These are phyloP conservation scores for Heliconius sara DNA, from an alignment of 2,888 invertebrate genomes.

Conservation along the genomic window DNA sequence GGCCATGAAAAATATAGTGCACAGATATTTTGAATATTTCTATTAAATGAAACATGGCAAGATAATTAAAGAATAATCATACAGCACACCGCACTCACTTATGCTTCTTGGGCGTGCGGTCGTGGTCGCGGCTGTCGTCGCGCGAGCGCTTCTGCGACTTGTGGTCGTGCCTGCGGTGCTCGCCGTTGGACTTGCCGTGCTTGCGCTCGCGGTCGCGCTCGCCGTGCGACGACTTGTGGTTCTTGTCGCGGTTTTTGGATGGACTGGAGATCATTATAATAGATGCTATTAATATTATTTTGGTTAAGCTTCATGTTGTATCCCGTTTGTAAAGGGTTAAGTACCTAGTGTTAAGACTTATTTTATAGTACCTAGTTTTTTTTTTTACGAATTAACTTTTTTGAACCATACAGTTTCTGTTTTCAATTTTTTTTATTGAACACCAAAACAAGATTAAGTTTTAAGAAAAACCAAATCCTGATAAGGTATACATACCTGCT, in stretches of 20 bases:
- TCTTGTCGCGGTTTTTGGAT: constrained; percentile 68
- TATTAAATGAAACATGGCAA: too few relatives aligned
- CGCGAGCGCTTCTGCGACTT: constrained; percentile 88
- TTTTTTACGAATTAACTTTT: neutral
- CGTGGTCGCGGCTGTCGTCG: constrained; percentile 88
- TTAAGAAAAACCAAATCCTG: neutral
- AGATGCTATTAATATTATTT: too few relatives aligned
- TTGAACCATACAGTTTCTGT: neutral
- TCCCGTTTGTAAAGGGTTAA: too few relatives aligned
- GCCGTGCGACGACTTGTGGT: constrained; percentile 72
- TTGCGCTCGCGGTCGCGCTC: constrained; percentile 62
- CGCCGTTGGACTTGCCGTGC: constrained; percentile 66
- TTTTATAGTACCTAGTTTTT: neutral
- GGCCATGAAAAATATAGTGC: too few relatives aligned
- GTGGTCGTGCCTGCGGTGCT: constrained; percentile 69
- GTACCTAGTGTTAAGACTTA: too few relatives aligned
- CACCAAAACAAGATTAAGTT: neutral
- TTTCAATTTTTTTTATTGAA: neutral
- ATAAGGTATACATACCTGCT: constrained; percentile 85
- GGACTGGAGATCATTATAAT: constrained; percentile 61
- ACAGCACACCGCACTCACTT: constrained; percentile 72
- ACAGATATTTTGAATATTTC: too few relatives aligned
- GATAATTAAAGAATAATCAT: too few relatives aligned
- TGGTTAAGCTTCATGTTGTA: too few relatives aligned
- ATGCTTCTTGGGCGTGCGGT: constrained; percentile 87